Base-by-base conservation (phyloP, 2,888 invertebrate species). In the Xestia xanthographa region DNA sequence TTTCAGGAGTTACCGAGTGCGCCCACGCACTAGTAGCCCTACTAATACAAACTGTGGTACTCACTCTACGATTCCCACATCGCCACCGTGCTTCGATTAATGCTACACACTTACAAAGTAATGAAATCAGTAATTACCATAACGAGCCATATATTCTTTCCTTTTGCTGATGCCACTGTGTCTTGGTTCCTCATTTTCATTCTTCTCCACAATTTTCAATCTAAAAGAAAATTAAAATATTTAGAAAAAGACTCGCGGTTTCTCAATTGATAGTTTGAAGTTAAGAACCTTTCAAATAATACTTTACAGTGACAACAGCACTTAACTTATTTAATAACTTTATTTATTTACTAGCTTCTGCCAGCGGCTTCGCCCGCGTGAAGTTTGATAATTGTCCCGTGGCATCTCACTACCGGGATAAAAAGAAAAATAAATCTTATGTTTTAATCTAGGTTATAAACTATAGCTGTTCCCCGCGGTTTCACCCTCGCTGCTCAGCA, bases 61-160 rank as follows among this genome's bases (percentile, higher is more conserved):
- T 14, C 14, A 26, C 14, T 26, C n/a, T n/a, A 41, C 29, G 58
- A 14, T 62, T 22, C 12, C 22, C 14, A n/a, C 50, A 53, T 53
- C n/a, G n/a, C n/a, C 4, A 38, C 38, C n/a, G 4, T n/a, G n/a
- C 38, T 63, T 41, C 9, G 17, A n/a, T 29, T 63, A 17, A 41
- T 14, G n/a, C 8, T 38, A 9, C 41, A n/a, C 4, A 63, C 17
- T 29, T 58, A 9, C 29, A 1, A 20, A 17, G 22, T 14, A 43
- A 17, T 20, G n/a, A n/a, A 72, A 17, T 50, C 1, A 48, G 11
- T 48, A 80, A 78, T 72, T 88, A 95, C 95, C 93, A 77, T 92
- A 87, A 79, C 93, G 93, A 0, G 95, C 78, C 73, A 92, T 94
- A 91, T 92, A 93, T 65, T 95, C 94, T 67, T 91, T 91, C 71